phyloP scores from a whole-genome alignment of 2,888 invertebrate genomes.

The Serripes groenlandicus region DNA sequence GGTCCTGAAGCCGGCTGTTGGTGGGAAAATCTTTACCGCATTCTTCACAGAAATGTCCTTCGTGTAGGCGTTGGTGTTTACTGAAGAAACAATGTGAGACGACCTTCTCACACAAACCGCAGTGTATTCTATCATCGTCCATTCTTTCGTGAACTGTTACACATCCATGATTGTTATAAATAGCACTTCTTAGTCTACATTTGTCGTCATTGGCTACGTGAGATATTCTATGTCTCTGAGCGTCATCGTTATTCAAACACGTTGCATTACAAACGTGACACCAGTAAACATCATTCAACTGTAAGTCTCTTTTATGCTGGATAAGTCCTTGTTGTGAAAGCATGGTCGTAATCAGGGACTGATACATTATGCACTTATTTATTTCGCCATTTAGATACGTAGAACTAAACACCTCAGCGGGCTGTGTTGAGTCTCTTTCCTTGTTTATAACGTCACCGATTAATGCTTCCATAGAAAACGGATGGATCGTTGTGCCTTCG shows the following conservation, averaged over 20 bases:
- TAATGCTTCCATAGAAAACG: slow-evolving; percentile 54
- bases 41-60: slow-evolving; percentile 57
- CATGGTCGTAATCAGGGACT: neutral
- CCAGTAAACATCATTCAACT: slow-evolving; percentile 39
- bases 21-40: slow-evolving; percentile 59
- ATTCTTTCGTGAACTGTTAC: slow-evolving; percentile 46
- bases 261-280: slow-evolving; percentile 59
- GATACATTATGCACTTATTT: neutral
- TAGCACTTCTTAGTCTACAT: slow-evolving; percentile 33
- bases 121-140: slow-evolving; percentile 47
- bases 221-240: slow-evolving; percentile 35
- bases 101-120: slow-evolving; percentile 58
- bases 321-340: too few species aligned
- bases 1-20: slow-evolving; percentile 63
- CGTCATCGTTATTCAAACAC: slow-evolving; percentile 50
- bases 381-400: neutral
- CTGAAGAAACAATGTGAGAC: slow-evolving; percentile 61
- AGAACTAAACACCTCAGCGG: slow-evolving; percentile 28
- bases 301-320: too few species aligned
- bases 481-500: slow-evolving; percentile 14
- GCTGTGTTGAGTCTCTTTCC: too few species aligned
- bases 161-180: slow-evolving; percentile 43
- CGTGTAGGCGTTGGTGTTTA: slow-evolving; percentile 59
- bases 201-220: slow-evolving; percentile 37
- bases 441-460: slow-evolving; percentile 19